Evolutionary conservation across 1,140 invertebrate species (phyloP).

Genomic region (Zaprionus lachaisei): DNA sequence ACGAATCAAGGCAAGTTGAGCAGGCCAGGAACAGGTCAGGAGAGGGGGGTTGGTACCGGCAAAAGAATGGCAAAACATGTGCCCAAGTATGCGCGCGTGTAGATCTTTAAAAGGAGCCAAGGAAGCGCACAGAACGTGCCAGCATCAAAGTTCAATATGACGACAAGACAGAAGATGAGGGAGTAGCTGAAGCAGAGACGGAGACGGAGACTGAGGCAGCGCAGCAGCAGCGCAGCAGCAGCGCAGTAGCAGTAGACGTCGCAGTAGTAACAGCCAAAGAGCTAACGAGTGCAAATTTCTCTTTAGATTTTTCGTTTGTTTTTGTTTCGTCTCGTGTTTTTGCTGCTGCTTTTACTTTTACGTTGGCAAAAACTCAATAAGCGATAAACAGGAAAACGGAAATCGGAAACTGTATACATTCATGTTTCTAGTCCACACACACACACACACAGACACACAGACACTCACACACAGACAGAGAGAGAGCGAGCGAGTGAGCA

Average conservation of each 20-base stretch:
- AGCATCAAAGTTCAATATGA: conserved; percentile 82
- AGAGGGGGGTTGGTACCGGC: conserved; percentile 17
- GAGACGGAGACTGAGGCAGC: conserved; percentile 17
- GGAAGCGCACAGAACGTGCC: conserved; percentile 66
- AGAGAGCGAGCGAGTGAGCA: not conserved
- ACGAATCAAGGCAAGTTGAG: conserved; percentile 19
- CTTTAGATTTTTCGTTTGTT: conserved; percentile 49
- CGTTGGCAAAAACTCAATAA: conserved; percentile 75
- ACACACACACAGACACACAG: conserved; percentile 41
- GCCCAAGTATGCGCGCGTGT: conserved; percentile 75
- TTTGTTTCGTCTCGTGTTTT: conserved; percentile 27
- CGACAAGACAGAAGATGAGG: conserved; percentile 38
- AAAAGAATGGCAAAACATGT: conserved; percentile 65
- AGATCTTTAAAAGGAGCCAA: conserved; percentile 65
- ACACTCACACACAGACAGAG: conserved; percentile 23
- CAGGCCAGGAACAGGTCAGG: not conserved
- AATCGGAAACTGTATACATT: conserved; percentile 79
- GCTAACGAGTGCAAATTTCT: conserved; percentile 80
- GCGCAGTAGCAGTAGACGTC: conserved; percentile 4
- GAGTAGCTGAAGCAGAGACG: not conserved
- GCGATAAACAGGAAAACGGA: conserved; percentile 82
- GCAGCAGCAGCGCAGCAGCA: not conserved
- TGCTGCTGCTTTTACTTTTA: conserved; percentile 75
- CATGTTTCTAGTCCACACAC: conserved; percentile 65
- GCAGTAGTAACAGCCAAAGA: conserved; percentile 39